phyloP scores from a whole-genome alignment of 2,113 vertebrate species.

The Oreochromis aureus region DNA sequence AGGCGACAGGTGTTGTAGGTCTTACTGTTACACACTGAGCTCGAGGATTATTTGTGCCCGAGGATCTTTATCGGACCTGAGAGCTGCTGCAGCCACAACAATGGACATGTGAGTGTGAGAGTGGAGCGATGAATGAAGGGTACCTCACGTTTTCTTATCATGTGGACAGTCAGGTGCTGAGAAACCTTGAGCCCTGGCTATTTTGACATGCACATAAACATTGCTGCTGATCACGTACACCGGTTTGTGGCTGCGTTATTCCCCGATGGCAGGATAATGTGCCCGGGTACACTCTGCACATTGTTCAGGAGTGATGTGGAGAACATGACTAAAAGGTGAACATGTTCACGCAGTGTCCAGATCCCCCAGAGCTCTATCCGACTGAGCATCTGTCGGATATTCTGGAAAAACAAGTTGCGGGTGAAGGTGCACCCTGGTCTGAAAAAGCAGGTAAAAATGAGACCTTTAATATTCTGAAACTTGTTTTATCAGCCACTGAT shows the following conservation, averaged over 20 bases:
- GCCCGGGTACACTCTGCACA: rapidly evolving
- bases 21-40: not conserved
- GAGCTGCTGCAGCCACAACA: not conserved
- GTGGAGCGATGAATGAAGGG: not conserved
- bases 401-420: not conserved
- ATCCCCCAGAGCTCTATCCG: not conserved
- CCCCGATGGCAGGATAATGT: not conserved
- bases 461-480: not conserved
- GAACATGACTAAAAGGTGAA: not conserved
- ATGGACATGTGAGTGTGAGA: not conserved
- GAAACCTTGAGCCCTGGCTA: not conserved
- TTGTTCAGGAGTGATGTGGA: not conserved
- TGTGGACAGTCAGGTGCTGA: not conserved
- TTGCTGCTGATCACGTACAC: not conserved
- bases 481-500: not conserved
- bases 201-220: not conserved
- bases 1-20: rapidly evolving
- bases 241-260: rapidly evolving
- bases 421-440: not conserved
- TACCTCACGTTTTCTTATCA: not conserved
- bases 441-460: not conserved
- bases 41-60: not conserved
- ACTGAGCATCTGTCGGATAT: not conserved
- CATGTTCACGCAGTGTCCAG: rapidly evolving
- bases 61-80: not conserved